Evolutionary conservation across 2,113 vertebrate genomes (phyloP).

Genomic region (Pithys albifrons): DNA sequence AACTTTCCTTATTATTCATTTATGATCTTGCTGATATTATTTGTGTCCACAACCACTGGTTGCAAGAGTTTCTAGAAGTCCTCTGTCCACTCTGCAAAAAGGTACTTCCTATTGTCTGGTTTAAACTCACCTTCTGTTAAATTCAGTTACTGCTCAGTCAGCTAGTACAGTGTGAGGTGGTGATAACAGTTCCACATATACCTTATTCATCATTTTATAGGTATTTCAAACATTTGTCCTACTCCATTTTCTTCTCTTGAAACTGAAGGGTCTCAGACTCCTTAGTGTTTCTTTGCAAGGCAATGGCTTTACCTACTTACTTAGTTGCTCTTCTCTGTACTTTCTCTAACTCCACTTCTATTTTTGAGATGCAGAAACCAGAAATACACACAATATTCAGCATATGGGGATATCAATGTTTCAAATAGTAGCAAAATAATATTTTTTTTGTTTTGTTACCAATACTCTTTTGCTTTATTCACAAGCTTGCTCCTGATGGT

Average conservation of each 20-base stretch:
- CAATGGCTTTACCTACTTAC: not conserved
- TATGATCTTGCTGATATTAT: not conserved
- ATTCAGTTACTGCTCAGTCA: not conserved
- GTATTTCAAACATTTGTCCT: not conserved
- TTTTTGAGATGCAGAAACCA: not conserved
- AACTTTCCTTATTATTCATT: not conserved
- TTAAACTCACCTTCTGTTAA: not conserved
- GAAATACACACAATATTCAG: not conserved
- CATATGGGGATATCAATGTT: not conserved
- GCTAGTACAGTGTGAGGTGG: not conserved
- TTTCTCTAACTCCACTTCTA: not conserved
- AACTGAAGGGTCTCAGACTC: not conserved
- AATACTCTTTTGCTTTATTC: not conserved
- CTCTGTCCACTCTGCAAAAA: not conserved
- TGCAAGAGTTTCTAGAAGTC: not conserved
- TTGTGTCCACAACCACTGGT: not conserved
- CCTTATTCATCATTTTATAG: not conserved
- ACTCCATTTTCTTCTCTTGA: not conserved
- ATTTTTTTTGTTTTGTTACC: not conserved
- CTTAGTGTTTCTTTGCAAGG: not conserved
- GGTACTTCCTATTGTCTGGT: not conserved
- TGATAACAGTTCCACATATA: not conserved
- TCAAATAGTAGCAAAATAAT: not conserved
- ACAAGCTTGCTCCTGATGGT: not conserved
- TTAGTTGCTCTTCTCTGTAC: not conserved